A percentile compares a stretch with the other conserved stretches of the same genome.
Conservation (phyloP, 2,888 invertebrate species). For the Leptopilina drosophilae region DNA sequence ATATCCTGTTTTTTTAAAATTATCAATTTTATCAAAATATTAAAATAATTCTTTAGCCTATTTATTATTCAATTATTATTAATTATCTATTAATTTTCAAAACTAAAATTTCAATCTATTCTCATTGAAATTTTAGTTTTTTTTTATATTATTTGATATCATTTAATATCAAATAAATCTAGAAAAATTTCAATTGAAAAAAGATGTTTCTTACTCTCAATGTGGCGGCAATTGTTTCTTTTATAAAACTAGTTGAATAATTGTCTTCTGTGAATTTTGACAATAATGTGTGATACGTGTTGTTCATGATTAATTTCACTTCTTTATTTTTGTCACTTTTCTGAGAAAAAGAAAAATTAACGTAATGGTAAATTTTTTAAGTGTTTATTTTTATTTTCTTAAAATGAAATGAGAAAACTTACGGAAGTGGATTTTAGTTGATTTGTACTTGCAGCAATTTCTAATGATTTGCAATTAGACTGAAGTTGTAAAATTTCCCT, state of each 20-base stretch:
- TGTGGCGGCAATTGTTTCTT: constrained; percentile 62
- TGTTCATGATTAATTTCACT: constrained; percentile 70
- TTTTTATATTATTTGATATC: too few relatives aligned
- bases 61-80: too few relatives aligned
- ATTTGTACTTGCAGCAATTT: constrained; percentile 43
- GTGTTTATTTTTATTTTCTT: too few relatives aligned
- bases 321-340: constrained; percentile 63
- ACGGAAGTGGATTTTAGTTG: constrained; percentile 33
- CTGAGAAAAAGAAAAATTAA: constrained; percentile 47
- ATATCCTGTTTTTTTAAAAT: constrained; percentile 59
- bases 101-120: too few relatives aligned
- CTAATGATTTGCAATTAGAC: constrained; percentile 46
- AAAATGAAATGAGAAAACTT: neutral
- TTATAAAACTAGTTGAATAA: constrained; percentile 64
- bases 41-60: too few relatives aligned
- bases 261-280: constrained; percentile 64
- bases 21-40: neutral
- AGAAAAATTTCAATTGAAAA: too few relatives aligned
- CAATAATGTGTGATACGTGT: constrained; percentile 63
- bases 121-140: too few relatives aligned
- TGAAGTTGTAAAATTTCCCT: constrained; percentile 52
- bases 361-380: constrained; percentile 11
- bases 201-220: constrained; percentile 61
- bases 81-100: too few relatives aligned
- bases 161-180: too few relatives aligned